phyloP scores from a whole-genome alignment of 2,113 vertebrate species.

The Pluvialis apricaria region DNA sequence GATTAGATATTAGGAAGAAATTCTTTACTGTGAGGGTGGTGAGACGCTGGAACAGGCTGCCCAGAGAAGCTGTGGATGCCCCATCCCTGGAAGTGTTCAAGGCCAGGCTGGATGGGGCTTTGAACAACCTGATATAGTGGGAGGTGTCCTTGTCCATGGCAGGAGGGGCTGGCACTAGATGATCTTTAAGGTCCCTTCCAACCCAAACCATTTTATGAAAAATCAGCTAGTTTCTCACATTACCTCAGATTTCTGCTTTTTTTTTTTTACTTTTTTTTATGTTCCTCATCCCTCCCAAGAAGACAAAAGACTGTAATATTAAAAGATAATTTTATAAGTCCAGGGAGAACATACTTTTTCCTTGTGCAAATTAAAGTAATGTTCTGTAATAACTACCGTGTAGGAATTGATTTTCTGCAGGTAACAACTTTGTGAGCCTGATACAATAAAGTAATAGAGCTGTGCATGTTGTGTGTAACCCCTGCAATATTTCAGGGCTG shows the following conservation, averaged over 20 bases:
- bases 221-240: not conserved
- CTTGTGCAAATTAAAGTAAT: slow-evolving; percentile 5
- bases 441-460: not conserved
- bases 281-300: not conserved
- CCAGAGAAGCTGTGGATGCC: not conserved
- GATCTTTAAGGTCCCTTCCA: not conserved
- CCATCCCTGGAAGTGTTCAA: no score
- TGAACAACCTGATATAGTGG: not conserved
- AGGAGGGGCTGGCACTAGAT: not conserved
- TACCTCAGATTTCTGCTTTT: not conserved
- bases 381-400: not conserved
- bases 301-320: not conserved
- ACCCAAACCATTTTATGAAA: not conserved
- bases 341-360: not conserved
- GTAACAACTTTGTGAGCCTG: not conserved
- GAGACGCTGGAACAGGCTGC: not conserved
- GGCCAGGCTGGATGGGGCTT: not conserved
- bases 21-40: not conserved
- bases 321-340: not conserved
- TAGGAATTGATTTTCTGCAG: slow-evolving; percentile 32
- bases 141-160: not conserved
- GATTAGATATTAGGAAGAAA: not conserved
- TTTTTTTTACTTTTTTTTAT: not conserved
- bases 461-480: not conserved
- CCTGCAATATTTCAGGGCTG: not conserved